phyloP scores from a whole-genome alignment of 64 coral and sea anemone species.

The Dendrophyllia cribrosa region DNA sequence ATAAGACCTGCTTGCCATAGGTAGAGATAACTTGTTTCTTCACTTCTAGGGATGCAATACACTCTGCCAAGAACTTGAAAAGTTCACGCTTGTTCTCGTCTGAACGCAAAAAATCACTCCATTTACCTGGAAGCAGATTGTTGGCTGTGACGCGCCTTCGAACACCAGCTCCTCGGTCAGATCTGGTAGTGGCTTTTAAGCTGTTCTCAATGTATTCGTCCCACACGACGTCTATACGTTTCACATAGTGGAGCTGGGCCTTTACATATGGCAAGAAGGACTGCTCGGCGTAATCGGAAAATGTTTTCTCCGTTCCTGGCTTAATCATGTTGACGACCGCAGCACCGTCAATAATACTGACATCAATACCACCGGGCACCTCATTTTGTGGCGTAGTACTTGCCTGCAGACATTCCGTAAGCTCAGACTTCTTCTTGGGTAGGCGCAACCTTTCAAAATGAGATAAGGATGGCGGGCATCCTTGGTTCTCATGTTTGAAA shows the following conservation, averaged over 20 bases:
- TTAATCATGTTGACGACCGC: conserved; percentile 49
- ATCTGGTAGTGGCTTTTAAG: conserved; percentile 38
- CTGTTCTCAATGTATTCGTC: conserved; percentile 58
- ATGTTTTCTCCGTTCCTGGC: conserved; percentile 29
- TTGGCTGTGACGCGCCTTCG: background rate
- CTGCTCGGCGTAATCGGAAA: conserved; percentile 39
- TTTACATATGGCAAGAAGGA: conserved; percentile 30
- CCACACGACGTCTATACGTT: conserved; percentile 45
- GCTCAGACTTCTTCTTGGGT: conserved; percentile 61
- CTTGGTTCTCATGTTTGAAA: too few species aligned
- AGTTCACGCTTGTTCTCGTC: conserved; percentile 33
- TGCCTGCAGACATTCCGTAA: conserved; percentile 42
- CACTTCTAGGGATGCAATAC: background rate
- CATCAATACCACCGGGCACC: background rate
- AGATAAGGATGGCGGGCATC: conserved; percentile 64
- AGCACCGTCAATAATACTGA: conserved; percentile 38
- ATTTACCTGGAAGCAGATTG: conserved; percentile 21
- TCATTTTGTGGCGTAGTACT: background rate
- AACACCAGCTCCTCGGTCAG: conserved; percentile 24
- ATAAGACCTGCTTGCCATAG: background rate
- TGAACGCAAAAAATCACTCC: conserved; percentile 36
- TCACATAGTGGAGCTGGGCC: conserved; percentile 18
- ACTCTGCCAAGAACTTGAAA: conserved; percentile 30
- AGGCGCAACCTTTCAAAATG: conserved; percentile 56
- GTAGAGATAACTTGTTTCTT: conserved; percentile 16